Conservation (phyloP, 1,140 invertebrate species). For the Bombus soroeensis region DNA sequence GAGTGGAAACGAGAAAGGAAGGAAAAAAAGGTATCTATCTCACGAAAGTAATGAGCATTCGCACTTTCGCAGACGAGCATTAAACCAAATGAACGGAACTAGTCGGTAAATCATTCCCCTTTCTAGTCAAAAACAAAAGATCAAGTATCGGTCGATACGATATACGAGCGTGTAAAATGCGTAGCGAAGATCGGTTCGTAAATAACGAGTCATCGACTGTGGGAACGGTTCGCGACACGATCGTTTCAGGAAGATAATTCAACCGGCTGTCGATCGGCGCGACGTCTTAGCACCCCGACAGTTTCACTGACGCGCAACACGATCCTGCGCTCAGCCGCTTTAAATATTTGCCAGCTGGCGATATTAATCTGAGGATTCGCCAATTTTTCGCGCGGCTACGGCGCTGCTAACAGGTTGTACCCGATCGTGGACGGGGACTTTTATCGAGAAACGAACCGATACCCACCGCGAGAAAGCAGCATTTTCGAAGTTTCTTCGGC, state of each 20-base stretch:
- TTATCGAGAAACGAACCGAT: background rate
- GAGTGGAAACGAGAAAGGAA: too few relatives aligned
- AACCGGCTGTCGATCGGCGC: conserved; percentile 23
- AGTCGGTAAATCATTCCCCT: background rate
- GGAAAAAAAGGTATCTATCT: too few relatives aligned
- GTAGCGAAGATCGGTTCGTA: background rate
- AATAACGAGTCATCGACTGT: background rate
- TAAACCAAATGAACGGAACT: background rate
- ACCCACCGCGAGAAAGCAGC: background rate
- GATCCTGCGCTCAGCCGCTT: background rate
- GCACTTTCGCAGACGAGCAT: background rate
- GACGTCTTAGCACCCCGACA: conserved; percentile 44
- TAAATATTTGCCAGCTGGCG: background rate
- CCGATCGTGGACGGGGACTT: background rate
- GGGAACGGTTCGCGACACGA: conserved; percentile 10
- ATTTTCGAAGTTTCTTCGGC: conserved; percentile 11
- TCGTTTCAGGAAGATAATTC: conserved; percentile 16
- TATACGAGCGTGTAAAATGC: background rate
- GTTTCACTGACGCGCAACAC: conserved; percentile 35
- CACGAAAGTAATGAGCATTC: background rate
- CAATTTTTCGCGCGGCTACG: background rate
- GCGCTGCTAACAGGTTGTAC: conserved; percentile 10
- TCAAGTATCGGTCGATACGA: background rate
- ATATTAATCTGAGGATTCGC: conserved; percentile 26
- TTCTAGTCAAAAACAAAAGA: background rate